Evolutionary conservation across 2,888 invertebrate species (phyloP), one percentile per base, ranked within the genome.

Genomic region (Drosophila macrospina): DNA sequence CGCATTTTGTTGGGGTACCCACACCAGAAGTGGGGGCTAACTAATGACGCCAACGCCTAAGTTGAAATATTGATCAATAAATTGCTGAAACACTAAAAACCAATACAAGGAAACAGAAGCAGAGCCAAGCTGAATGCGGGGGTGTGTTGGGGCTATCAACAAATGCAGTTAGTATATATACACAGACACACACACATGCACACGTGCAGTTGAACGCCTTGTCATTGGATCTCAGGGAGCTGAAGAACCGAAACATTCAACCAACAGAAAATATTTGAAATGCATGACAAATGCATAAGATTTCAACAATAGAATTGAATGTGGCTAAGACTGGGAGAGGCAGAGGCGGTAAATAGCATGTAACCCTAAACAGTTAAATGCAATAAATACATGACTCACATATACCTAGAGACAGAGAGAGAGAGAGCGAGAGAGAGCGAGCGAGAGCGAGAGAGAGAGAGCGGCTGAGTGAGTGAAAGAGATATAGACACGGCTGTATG

Each of bases 241-340:
- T 45, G 54, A 51, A 55, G 79, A 59, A 52, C 39, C 50, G 42
- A 69, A 63, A 39, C 60, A 67, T 66, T 63, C 77, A 76, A 55
- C 78, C 86, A 69, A 76, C 82, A 82, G 74, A 85, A 88, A 86
- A 88, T 88, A 85, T 85, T 85, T 86, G 70, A 72, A 78, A 88
- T 86, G 76, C 85, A 86, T 86, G 84, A 88, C 80, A 86, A 88
- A 88, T 86, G 85, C 85, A 86, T 86, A 86, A 88, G 86, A 88
- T 85, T 88, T 85, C 85, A 85, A 80, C 84, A 85, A 74, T 55
- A 63, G 55, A 50, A 55, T 44, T 28, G 41, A 60, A 55, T 60
- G 52, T 37, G 41, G 55, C 32, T 24, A 62, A 36, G 51, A 16
- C 54, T 34, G 24, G 26, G 32, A n/a, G 28, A 45, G 41, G 8